Evolutionary conservation across 2,888 invertebrate genomes (phyloP), one percentile per base, ranked within the genome.

Genomic region (Torymus tubicola): DNA sequence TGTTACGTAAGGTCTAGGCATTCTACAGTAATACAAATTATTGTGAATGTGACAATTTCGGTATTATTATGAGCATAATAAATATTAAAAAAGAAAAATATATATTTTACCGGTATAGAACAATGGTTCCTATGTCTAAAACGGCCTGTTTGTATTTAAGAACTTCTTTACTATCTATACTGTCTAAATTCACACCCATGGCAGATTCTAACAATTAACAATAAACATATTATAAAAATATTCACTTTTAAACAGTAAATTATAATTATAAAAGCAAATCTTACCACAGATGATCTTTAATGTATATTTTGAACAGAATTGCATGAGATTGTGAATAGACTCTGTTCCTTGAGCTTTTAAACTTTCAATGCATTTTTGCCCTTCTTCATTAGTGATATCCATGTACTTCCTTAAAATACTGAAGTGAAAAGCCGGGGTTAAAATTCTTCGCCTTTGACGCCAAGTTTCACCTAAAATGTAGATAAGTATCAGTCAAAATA

Each of bases 61-160:
- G 0, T 18, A n/a, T 61, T 53, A 14, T 8, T 16, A 57, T 21
- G 4, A 13, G 53, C 0, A 18, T 55, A 5, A 55, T 57, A 1
- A 24, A 57, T n/a, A 24, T n/a, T 57, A 4, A 8, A 21, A 13
- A 14, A 21, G 8, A 53, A 8, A 8, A 5, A 55, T 0, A 69
- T 24, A 55, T 57, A 21, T 18, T 55, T 16, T 63, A 76, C 76
- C 69, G 85, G 0, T 83, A 70, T 50, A 91, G 77, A 0, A 90
- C 81, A 0, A 90, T 81, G 0, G 67, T 65, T 0, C 92, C 91
- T 1, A 93, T 85, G 4, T 89, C 88, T 80, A 93, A 91, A 74
- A 95, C 92, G 57, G 94, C 92, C 13, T 92, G 86, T 70, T 94
- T 93, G 87, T 95, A 95, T 50, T 91, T 89, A 60, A 91, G 91